phyloP scores from a whole-genome alignment of 2,113 vertebrate species.

The Silurus asotus region DNA sequence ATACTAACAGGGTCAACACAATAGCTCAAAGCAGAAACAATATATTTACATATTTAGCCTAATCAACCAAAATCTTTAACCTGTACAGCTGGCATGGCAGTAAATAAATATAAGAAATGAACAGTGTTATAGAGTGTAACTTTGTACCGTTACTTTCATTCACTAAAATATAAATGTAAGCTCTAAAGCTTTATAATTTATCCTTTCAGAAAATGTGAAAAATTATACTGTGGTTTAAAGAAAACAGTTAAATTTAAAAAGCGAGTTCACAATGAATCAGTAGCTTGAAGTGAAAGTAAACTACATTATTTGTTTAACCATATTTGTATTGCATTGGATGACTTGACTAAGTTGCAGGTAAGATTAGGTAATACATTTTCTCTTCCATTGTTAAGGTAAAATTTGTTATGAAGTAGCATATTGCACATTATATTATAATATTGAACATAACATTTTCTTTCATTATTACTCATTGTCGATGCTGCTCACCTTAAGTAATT shows the following conservation, averaged over 20 bases:
- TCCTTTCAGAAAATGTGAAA: not conserved
- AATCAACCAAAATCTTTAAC: not conserved
- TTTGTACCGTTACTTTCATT: not conserved
- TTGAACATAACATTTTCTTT: not conserved
- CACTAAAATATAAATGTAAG: not conserved
- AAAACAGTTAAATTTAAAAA: not conserved
- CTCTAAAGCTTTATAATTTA: not conserved
- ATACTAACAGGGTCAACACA: not conserved
- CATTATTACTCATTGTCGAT: not conserved
- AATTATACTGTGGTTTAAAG: not conserved
- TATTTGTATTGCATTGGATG: not conserved
- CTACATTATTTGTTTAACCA: not conserved
- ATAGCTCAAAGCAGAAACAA: not conserved
- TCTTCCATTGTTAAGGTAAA: not conserved
- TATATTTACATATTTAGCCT: not conserved
- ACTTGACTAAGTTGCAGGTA: not conserved
- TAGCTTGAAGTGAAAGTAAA: not conserved
- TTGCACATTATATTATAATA: not conserved
- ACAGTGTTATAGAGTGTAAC: not conserved
- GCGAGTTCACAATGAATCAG: not conserved
- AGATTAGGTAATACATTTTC: not conserved
- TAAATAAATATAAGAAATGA: not conserved
- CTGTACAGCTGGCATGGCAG: not conserved
- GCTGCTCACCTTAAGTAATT: constrained; percentile 84
- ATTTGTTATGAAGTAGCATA: not conserved